A percentile compares a stretch with the other conserved stretches of the same genome.
phyloP scores from a whole-genome alignment of 2,888 invertebrate genomes.

The Sericinus montela region DNA sequence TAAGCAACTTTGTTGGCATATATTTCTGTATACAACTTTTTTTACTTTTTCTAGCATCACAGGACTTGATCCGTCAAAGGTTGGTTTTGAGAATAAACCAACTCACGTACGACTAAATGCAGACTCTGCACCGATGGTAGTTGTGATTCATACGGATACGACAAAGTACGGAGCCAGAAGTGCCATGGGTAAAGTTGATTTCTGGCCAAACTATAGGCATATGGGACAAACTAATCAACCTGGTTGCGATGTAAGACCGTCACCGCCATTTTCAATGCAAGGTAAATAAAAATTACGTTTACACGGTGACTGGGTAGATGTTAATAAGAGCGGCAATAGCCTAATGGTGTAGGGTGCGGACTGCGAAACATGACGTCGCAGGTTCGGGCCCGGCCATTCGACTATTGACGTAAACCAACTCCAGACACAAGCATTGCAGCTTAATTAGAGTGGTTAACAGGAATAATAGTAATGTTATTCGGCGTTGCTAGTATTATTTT shows the following conservation, averaged over 20 bases:
- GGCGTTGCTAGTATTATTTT: too few species aligned
- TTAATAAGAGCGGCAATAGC: too few species aligned
- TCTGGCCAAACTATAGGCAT: conserved; percentile 61
- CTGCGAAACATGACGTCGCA: too few species aligned
- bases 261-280: conserved; percentile 43
- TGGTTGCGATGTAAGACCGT: conserved; percentile 40
- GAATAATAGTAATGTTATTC: too few species aligned
- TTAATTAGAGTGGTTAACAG: too few species aligned
- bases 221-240: conserved; percentile 49
- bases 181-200: conserved; percentile 54
- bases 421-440: too few species aligned
- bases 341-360: too few species aligned
- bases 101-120: conserved; percentile 38
- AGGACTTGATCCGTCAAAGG: conserved; percentile 58
- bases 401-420: too few species aligned
- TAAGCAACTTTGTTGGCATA: too few species aligned
- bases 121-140: conserved; percentile 48
- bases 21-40: too few species aligned
- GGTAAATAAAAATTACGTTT: conserved; percentile 43
- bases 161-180: conserved; percentile 49
- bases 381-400: too few species aligned
- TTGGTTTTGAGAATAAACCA: conserved; percentile 47
- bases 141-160: conserved; percentile 59
- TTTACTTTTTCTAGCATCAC: conserved; percentile 48
- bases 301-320: too few species aligned